Conservation (phyloP, 2,888 invertebrate species). For the Labia minor region DNA sequence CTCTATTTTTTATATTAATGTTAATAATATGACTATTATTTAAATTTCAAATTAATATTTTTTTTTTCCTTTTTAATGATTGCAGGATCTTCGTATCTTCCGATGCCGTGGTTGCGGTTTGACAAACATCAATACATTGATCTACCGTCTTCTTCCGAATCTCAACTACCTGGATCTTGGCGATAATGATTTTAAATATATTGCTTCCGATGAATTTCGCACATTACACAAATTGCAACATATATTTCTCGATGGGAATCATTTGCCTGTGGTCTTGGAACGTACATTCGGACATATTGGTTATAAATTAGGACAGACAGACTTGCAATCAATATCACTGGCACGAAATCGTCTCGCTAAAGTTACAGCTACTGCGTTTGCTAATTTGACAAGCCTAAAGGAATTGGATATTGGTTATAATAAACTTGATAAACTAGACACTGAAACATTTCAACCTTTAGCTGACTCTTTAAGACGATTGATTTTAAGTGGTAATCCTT, state of each 20-base stretch:
- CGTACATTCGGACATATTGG: constrained; percentile 51
- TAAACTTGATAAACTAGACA: constrained; percentile 57
- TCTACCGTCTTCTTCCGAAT: constrained; percentile 63
- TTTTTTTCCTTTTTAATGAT: too few species aligned
- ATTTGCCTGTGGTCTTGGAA: constrained; percentile 62
- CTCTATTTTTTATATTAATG: too few species aligned
- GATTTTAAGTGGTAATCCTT: constrained; percentile 58
- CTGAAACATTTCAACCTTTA: constrained; percentile 47
- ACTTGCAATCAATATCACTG: constrained; percentile 47
- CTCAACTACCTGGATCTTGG: constrained; percentile 65
- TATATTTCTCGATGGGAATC: constrained; percentile 56
- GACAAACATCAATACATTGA: constrained; percentile 62
- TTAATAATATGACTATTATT: too few species aligned
- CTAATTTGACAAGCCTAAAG: constrained; percentile 55
- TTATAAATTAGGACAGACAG: constrained; percentile 29
- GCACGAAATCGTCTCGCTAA: constrained; percentile 63
- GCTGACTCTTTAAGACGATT: constrained; percentile 52
- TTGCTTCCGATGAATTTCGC: constrained; percentile 59
- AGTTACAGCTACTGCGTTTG: constrained; percentile 61
- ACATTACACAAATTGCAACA: constrained; percentile 51
- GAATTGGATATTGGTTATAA: constrained; percentile 67
- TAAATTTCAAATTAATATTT: too few species aligned
- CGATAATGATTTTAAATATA: constrained; percentile 63
- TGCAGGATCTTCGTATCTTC: constrained; percentile 57
- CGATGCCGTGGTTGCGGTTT: constrained; percentile 62